Conservation (phyloP, 1,140 invertebrate genomes). For the Hydropsyche tenuis region DNA sequence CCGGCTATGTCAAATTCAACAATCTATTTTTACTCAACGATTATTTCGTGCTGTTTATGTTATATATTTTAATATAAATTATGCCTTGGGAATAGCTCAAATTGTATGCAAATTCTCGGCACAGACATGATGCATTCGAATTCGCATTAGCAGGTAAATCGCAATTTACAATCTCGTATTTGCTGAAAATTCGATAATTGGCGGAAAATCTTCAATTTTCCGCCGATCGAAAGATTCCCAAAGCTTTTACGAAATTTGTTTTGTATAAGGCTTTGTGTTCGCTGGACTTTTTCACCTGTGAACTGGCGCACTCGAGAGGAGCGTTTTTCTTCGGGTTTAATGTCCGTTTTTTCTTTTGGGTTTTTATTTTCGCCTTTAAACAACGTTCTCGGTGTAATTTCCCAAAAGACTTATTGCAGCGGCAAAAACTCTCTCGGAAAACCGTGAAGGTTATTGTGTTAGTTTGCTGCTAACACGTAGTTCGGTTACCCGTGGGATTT, state of each 20-base stretch:
- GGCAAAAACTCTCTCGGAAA: background rate
- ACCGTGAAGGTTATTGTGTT: constrained; percentile 18
- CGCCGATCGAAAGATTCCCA: no score
- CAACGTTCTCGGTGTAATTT: constrained; percentile 18
- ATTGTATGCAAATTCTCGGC: background rate
- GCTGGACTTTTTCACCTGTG: no score
- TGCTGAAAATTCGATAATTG: no score
- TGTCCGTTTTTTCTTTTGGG: background rate
- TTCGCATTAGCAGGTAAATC: background rate
- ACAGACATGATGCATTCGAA: background rate
- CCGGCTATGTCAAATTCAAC: background rate
- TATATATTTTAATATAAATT: background rate
- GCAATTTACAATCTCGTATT: no score
- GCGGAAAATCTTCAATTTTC: no score
- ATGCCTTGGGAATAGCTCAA: no score
- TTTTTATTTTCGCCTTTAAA: constrained; percentile 11
- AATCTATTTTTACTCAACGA: background rate
- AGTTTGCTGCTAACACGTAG: constrained; percentile 12
- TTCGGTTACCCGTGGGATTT: background rate
- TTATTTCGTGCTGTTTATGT: background rate
- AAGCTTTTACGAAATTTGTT: no score
- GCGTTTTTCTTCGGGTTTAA: no score
- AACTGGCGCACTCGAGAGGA: no score
- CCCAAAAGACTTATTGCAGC: constrained; percentile 28
- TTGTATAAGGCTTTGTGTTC: no score